Percentiles rank a stretch among this genome's conserved stretches.
These are phyloP conservation scores for Urophycis tenuis DNA, from an alignment of 2,797 vertebrate genomes.

Conservation along the genomic window DNA sequence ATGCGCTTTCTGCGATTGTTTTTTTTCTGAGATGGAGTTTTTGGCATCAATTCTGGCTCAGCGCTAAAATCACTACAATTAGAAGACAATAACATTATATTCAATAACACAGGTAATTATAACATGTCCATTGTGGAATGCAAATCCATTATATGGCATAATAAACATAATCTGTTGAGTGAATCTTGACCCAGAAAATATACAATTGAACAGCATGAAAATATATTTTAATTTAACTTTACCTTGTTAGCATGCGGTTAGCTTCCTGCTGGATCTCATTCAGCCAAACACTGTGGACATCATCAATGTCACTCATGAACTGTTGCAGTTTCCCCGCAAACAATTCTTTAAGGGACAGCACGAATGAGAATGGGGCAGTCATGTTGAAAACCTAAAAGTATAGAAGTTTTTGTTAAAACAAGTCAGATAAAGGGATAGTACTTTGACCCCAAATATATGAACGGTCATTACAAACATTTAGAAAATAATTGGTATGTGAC, in stretches of 20 bases:
- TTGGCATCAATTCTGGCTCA: conserved; percentile 87
- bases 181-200: background rate
- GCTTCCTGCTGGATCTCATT: conserved; percentile 86
- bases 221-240: background rate
- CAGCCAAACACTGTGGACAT: conserved; percentile 84
- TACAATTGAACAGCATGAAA: background rate
- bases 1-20: conserved; percentile 75
- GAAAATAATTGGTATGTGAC: no score
- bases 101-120: background rate
- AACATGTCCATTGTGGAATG: background rate
- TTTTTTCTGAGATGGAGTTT: conserved; percentile 89
- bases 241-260: conserved; percentile 83
- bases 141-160: background rate
- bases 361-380: conserved; percentile 65
- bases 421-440: background rate
- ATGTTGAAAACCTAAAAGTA: conserved; percentile 61
- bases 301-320: conserved; percentile 69
- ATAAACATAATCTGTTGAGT: background rate
- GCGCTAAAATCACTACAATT: conserved; percentile 75
- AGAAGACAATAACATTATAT: background rate
- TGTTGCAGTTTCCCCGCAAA: conserved; percentile 71
- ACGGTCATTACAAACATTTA: background rate
- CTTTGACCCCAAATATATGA: background rate
- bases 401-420: conserved; percentile 2
- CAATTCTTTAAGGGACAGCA: conserved; percentile 63